These are phyloP conservation scores for Drosophila bipectinata DNA, from an alignment of 1,140 invertebrate species.

Conservation along the genomic window DNA sequence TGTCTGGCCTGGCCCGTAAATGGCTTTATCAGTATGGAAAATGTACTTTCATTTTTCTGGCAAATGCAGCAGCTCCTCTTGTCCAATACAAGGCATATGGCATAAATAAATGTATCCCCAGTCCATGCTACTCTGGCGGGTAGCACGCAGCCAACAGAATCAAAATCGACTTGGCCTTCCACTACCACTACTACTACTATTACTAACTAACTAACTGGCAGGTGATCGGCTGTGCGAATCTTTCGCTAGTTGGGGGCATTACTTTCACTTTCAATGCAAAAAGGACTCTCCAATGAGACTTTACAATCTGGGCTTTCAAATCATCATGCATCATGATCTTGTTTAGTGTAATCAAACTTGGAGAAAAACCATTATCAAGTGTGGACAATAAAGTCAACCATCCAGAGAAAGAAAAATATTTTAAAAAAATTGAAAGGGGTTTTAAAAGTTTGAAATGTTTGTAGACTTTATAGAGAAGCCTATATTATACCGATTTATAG, in stretches of 20 bases:
- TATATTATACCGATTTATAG: too few species aligned
- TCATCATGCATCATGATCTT: conserved; percentile 69
- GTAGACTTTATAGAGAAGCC: too few species aligned
- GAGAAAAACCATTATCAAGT: conserved; percentile 67
- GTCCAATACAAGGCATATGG: conserved; percentile 7
- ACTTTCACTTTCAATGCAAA: conserved; percentile 76
- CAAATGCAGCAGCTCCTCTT: conserved; percentile 21
- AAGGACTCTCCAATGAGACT: conserved; percentile 59
- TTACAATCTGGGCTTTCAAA: conserved; percentile 74
- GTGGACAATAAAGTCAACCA: conserved; percentile 39
- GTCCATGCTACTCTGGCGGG: conserved; percentile 9
- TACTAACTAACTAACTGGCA: conserved; percentile 16
- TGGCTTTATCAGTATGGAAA: conserved; percentile 58
- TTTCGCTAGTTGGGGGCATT: conserved; percentile 31
- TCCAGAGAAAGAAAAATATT: conserved; percentile 13
- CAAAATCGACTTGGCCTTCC: conserved; percentile 48
- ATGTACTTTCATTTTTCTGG: conserved; percentile 60
- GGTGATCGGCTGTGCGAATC: conserved; percentile 55
- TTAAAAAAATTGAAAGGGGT: too few species aligned
- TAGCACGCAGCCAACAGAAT: conserved; percentile 52
- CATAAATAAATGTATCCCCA: conserved; percentile 58
- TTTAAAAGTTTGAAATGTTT: neutral
- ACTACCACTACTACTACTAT: too few species aligned
- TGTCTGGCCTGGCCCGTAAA: conserved; percentile 47
- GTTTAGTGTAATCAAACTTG: conserved; percentile 71